Conservation (phyloP, 2,113 vertebrate species). For the Gopherus evgoodei region DNA sequence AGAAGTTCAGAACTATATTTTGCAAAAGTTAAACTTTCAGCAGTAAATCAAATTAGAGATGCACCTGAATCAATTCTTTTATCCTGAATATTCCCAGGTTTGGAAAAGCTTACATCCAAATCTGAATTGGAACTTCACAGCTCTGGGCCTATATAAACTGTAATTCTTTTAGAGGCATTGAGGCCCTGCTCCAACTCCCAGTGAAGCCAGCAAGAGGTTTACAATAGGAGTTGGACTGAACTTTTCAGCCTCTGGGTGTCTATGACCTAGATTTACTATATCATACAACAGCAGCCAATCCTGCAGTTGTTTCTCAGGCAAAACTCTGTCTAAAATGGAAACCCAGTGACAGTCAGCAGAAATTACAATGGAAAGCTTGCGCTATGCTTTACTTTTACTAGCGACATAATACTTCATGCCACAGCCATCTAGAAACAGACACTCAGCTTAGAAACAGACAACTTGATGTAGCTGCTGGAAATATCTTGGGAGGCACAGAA, state of each 20-base stretch:
- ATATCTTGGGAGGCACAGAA: background rate
- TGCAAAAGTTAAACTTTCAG: background rate
- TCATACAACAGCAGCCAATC: background rate
- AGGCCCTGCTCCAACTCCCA: background rate
- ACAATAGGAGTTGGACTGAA: background rate
- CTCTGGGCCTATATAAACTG: background rate
- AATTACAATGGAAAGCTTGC: background rate
- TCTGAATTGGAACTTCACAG: background rate
- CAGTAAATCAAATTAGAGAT: background rate
- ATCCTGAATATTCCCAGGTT: background rate
- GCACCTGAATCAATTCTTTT: background rate
- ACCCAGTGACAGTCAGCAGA: background rate
- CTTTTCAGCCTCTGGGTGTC: background rate
- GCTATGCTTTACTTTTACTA: background rate
- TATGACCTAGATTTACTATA: background rate
- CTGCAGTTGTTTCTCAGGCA: background rate
- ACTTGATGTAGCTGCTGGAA: slow-evolving; percentile 9
- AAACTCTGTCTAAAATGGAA: background rate
- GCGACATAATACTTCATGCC: background rate
- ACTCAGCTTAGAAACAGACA: background rate
- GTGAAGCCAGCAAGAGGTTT: background rate
- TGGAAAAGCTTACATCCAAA: background rate
- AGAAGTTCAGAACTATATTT: background rate
- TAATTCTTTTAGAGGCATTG: background rate
- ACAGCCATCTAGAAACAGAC: background rate